Evolutionary conservation across 2,113 vertebrate species (phyloP), one percentile per base, ranked within the genome.

Genomic region (Dermatemys mawii): DNA sequence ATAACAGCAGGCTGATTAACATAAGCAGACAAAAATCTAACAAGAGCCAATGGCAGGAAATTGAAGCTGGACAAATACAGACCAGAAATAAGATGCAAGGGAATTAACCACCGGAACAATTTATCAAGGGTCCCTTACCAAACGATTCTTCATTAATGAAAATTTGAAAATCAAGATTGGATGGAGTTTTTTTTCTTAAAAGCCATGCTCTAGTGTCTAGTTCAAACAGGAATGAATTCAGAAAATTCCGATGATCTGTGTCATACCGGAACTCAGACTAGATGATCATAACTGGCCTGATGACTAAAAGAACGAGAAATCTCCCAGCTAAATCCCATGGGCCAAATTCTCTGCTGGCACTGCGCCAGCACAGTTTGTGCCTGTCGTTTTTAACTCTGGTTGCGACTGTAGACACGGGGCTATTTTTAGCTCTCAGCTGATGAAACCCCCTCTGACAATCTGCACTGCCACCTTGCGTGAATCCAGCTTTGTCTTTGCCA

Each of bases 381-480:
- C 9, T 75, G 21, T 29, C 32, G 44, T 81, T 13, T 3, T 13
- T 53, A 67, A 67, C 78, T 83, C 50, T 81, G 1, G 8, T 3
- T 51, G 44, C 79, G 11, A 67, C 75, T 41, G 63, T 55, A 63
- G 55, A 54, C 3, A 22, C 6, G 6, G 29, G 32, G 78, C 19
- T 95, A 90, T 96, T 95, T 91, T 96, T 91, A 90, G 16, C 49
- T 53, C 79, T 79, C 91, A 57, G 49, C 82, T 82, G 0, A 1
- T 4, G 83, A 73, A 51, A 6, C 27, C 96, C 92, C 90, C n/a
- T 80, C 49, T 93, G 93, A 16, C 80, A 95, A 96, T 86, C 96
- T 97, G 93, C 93, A 97, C 94, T 97, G 97, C 96, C 97, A 97
- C 94, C 97, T 97, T 86, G 87, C 93, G 96, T 96, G 97, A 10